Percentiles rank a stretch among this genome's conserved stretches.
These are phyloP conservation scores for Gonocerus acuteangulatus DNA, from an alignment of 2,888 invertebrate genomes.

Conservation along the genomic window DNA sequence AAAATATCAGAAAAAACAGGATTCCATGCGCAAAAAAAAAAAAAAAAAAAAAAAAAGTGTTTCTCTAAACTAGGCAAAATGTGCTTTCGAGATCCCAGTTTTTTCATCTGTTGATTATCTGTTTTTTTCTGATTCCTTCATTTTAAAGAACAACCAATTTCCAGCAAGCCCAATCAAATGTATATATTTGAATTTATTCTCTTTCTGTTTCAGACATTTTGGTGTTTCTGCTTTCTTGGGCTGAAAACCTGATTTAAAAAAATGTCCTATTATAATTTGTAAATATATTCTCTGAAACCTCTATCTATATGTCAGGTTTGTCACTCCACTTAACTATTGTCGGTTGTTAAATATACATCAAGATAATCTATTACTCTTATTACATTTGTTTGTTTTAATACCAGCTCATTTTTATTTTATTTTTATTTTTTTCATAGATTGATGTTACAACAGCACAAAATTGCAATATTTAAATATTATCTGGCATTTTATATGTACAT, in stretches of 20 bases:
- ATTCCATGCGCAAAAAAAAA: too few relatives aligned
- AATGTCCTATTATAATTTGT: conserved; percentile 10
- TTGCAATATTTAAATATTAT: not conserved
- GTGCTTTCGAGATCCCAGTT: too few relatives aligned
- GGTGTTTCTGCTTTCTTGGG: conserved; percentile 4
- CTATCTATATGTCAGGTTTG: conserved; percentile 16
- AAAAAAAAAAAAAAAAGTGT: too few relatives aligned
- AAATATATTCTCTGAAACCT: conserved; percentile 19
- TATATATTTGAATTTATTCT: too few relatives aligned
- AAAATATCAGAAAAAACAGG: too few relatives aligned
- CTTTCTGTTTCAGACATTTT: conserved; percentile 5
- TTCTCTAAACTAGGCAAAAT: too few relatives aligned
- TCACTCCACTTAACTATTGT: conserved; percentile 10
- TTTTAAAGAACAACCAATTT: too few relatives aligned
- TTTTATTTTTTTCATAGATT: conserved; percentile 1
- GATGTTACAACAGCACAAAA: conserved; percentile 7
- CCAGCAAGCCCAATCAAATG: too few relatives aligned
- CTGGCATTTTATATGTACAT: conserved; percentile 8
- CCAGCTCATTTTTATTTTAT: not conserved
- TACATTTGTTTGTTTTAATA: too few relatives aligned
- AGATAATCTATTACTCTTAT: too few relatives aligned
- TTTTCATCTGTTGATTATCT: too few relatives aligned
- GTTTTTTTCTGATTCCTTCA: too few relatives aligned
- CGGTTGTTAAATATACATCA: not conserved
- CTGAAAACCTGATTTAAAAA: conserved; percentile 2